Base-by-base conservation (phyloP, 2,888 invertebrate genomes). In the Lamproptera curius region DNA sequence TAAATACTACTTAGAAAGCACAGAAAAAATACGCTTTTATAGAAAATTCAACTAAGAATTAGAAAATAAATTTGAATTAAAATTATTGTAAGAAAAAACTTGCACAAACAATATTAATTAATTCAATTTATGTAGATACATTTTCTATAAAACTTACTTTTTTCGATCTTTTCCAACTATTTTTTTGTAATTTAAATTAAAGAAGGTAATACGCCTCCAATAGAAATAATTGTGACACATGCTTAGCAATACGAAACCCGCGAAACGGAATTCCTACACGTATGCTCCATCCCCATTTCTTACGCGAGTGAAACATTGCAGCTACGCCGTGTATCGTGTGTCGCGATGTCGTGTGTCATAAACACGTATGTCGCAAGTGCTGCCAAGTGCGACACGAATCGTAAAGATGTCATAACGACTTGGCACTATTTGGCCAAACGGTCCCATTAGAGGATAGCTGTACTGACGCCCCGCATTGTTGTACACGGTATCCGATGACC, bases 261-360 rank as follows among this genome's bases (percentile, higher is more conserved):
- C 47, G 36, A 36, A n/a, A 33, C 13, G 3, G 42, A 33, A 48
- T 48, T 65, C 63, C 56, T 69, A 64, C 70, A 77, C 74, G 72
- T 74, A 71, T 73, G 68, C 69, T 68, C 66, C 61, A 67, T 75
- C 77, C 39, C 35, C 49, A 40, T 49, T 28, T 14, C 43, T 43
- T 43, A 49, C 41, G 15, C n/a, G 43, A 28, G 43, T 49, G 48
- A 43, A 34, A 42, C 20, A 48, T 33, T 26, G 48, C 42, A 34
- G 43, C 14, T 26, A 39, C 76, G 75, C 74, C 75, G 73, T 74
- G 83, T 83, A 85, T 85, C 84, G 75, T 77, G 66, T 85, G 75
- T 83, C 85, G 62, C 62, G 62, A 63, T 68, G 61, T 62, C 67
- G 59, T 67, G 72, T 67, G 70, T 78, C 82, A 68, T 86, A 84